Base-by-base conservation (phyloP, 2,797 vertebrate genomes). In the Allobates femoralis region DNA sequence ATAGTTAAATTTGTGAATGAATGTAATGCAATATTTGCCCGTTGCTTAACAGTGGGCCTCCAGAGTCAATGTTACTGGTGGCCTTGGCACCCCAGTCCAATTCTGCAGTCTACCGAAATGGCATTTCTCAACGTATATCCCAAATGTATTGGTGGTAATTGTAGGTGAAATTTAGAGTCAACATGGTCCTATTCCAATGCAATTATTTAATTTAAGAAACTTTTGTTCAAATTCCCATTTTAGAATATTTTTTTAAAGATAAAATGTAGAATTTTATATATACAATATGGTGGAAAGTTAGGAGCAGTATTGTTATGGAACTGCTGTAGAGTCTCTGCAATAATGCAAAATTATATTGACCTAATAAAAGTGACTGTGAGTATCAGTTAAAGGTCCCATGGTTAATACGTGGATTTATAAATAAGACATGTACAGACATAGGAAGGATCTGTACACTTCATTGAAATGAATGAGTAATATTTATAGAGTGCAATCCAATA, bases 401-500 rank as follows among this genome's bases (percentile, higher is more conserved):
- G 67, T 56, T 56, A 73, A 71, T 73, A 73, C 28, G 23, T 41
- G 30, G 37, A 73, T 41, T 23, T 26, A 10, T 73, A 26, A 26
- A 18, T 15, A 71, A 82, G 51, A 58, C 32, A 71, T 23, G n/a
- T 15, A 81, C 37, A 71, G 30, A 69, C 30, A 82, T 12, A 82
- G 21, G 32, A 58, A 51, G 51, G 53, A 58, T 71, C 23, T 73
- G 26, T 62, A 79, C 55, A 56, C 51, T 82, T 82, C 67, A 41
- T 56, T 73, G 41, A 82, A 82, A 82, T 82, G 66, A 82, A 73
- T 56, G 66, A 56, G 51, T 73, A 73, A 82, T 41, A 58, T 58
- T 60, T 50, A 75, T 83, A 18, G 69, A 83, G 81, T 62, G 37
- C 69, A 71, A 60, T 83, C 67, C 60, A 73, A 56, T 83, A 83